phyloP scores from a whole-genome alignment of 2,888 invertebrate genomes.

The Thumatha senex region DNA sequence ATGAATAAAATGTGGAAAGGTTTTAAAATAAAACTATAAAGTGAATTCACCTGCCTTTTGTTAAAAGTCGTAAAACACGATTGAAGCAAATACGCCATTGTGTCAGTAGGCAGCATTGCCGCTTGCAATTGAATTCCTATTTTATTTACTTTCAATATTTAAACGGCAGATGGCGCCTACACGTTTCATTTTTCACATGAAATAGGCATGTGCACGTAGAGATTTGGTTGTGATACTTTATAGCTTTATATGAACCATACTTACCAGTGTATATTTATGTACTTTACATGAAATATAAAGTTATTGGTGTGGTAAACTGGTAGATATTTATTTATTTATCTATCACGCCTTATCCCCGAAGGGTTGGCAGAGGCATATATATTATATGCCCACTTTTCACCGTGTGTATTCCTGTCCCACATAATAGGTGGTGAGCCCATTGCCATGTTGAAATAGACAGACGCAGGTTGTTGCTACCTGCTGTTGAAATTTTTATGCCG shows the following conservation, averaged over 20 bases:
- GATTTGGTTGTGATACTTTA: not conserved
- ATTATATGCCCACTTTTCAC: too few relatives aligned
- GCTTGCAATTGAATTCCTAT: slow-evolving; percentile 5
- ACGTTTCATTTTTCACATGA: not conserved
- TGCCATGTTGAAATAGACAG: too few relatives aligned
- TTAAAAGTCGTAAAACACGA: slow-evolving; percentile 6
- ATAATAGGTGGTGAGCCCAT: too few relatives aligned
- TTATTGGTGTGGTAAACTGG: too few relatives aligned
- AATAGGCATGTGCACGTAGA: not conserved
- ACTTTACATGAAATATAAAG: too few relatives aligned
- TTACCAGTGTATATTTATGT: too few relatives aligned
- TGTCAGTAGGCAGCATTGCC: not conserved
- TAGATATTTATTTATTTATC: too few relatives aligned
- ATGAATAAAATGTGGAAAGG: not conserved
- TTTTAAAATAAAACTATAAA: slow-evolving; percentile 9
- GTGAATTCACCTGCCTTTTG: slow-evolving; percentile 11
- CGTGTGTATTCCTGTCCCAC: too few relatives aligned
- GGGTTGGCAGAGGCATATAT: too few relatives aligned
- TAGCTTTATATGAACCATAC: not conserved
- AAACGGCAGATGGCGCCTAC: slow-evolving; percentile 3
- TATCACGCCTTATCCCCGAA: too few relatives aligned
- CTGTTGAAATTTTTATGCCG: too few relatives aligned
- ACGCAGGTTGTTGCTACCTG: too few relatives aligned
- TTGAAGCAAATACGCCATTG: slow-evolving; percentile 10
- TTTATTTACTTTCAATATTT: slow-evolving; percentile 7